Evolutionary conservation across 1,140 invertebrate genomes (phyloP).

Genomic region (Camponotus floridanus): DNA sequence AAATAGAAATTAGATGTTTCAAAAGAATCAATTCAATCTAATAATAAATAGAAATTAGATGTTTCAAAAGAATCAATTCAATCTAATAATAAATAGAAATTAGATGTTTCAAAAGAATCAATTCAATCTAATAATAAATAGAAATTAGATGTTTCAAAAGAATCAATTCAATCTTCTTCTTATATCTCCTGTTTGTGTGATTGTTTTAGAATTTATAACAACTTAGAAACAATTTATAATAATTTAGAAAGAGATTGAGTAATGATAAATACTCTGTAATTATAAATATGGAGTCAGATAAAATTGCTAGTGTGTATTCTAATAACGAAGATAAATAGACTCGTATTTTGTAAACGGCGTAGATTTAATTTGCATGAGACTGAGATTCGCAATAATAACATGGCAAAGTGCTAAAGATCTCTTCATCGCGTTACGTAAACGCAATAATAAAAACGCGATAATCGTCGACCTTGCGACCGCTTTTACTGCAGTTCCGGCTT

Average conservation of each 20-base stretch:
- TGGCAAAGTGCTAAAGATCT: neutral
- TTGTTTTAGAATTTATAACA: too few relatives aligned
- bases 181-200: neutral
- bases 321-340: neutral
- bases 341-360: neutral
- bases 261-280: too few relatives aligned
- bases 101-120: neutral
- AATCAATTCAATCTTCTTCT: neutral
- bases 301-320: neutral
- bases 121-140: too few relatives aligned
- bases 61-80: too few relatives aligned
- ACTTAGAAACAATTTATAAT: too few relatives aligned
- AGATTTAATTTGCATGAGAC: neutral
- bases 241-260: too few relatives aligned
- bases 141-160: too few relatives aligned
- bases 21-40: neutral
- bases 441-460: constrained; percentile 11
- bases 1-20: too few relatives aligned
- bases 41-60: too few relatives aligned
- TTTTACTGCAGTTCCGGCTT: neutral
- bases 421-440: neutral
- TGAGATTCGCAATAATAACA: neutral
- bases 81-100: neutral
- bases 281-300: too few relatives aligned
- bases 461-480: neutral